A percentile compares a stretch with the other conserved stretches of the same genome.
These are phyloP conservation scores for Cyprinodon brontotheroides DNA, from an alignment of 2,113 vertebrate genomes.

Conservation along the genomic window DNA sequence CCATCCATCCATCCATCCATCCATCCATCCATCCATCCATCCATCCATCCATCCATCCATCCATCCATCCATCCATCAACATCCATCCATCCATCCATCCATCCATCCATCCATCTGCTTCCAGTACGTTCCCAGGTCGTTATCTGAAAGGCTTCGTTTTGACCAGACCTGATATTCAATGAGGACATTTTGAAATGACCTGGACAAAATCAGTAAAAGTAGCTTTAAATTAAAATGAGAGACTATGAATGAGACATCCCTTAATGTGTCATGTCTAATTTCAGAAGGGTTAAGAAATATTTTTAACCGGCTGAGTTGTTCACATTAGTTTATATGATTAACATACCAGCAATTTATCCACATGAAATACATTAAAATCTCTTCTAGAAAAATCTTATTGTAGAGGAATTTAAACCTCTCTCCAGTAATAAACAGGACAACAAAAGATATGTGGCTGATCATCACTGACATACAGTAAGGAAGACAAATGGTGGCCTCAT, in stretches of 20 bases:
- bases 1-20: too few relatives aligned
- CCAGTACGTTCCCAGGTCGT: too few relatives aligned
- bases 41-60: too few relatives aligned
- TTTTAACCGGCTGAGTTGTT: background rate
- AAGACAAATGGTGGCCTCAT: constrained; percentile 49
- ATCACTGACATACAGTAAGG: background rate
- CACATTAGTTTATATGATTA: background rate
- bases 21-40: too few relatives aligned
- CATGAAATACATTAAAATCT: background rate
- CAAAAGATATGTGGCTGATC: background rate
- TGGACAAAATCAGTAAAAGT: too few relatives aligned
- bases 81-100: too few relatives aligned
- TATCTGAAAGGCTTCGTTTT: too few relatives aligned
- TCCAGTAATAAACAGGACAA: background rate
- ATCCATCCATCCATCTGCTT: too few relatives aligned
- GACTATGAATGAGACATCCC: constrained; percentile 19
- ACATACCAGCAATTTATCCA: background rate
- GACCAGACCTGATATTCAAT: too few relatives aligned
- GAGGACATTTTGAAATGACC: too few relatives aligned
- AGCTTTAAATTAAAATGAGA: background rate
- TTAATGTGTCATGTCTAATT: background rate
- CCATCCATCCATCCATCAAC: too few relatives aligned
- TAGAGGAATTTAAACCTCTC: background rate
- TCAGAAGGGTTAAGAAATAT: background rate
- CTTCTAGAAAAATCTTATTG: background rate